A percentile compares a stretch with the other conserved stretches of the same genome.
Evolutionary conservation across 1,140 invertebrate species (phyloP).

Genomic region (Parapsyche elsis): DNA sequence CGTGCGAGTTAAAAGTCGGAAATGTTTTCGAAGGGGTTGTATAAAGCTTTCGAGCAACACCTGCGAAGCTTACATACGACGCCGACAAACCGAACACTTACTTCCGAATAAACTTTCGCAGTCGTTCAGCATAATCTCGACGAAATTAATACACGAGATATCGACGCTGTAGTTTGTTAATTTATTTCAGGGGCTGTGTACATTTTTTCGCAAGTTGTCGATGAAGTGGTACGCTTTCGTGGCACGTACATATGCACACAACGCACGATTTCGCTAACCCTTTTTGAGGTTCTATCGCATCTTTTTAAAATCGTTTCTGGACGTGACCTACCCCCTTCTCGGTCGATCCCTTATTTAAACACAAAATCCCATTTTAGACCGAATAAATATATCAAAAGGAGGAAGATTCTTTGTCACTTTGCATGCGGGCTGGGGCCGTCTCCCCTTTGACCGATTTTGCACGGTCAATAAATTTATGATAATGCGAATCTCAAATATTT

Average conservation of each 20-base stretch:
- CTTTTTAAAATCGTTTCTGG: constrained; percentile 3
- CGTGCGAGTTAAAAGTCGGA: neutral
- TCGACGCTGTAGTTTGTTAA: no score
- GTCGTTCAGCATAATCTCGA: no score
- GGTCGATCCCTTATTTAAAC: neutral
- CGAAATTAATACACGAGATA: no score
- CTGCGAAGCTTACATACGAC: neutral
- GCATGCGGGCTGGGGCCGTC: neutral
- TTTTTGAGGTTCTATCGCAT: neutral
- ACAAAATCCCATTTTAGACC: neutral
- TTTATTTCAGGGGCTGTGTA: no score
- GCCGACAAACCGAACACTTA: neutral
- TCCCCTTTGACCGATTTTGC: neutral
- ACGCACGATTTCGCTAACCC: neutral
- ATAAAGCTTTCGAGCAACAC: neutral
- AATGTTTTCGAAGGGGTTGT: neutral
- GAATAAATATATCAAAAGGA: constrained; percentile 6
- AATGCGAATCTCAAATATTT: neutral
- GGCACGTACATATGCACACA: no score
- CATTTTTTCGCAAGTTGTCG: no score
- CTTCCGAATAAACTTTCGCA: neutral
- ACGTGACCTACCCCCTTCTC: neutral
- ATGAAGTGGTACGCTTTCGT: no score
- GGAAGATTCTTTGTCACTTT: neutral
- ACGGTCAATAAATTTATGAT: constrained; percentile 11